Base-by-base conservation (phyloP, 2,113 vertebrate genomes). In the Spea bombifrons region DNA sequence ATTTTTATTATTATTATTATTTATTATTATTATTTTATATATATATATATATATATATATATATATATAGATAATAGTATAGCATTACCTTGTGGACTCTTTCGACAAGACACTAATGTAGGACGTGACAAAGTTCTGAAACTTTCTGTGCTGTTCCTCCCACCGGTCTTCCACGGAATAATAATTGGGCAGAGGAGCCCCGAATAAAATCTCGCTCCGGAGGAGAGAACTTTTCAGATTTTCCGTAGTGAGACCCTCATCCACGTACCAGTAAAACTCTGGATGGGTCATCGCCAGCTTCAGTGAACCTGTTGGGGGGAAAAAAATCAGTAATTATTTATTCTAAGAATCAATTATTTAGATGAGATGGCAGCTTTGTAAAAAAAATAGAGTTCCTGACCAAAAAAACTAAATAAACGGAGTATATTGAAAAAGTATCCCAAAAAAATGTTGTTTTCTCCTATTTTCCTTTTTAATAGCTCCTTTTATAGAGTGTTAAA, bases 241-340 rank as follows among this genome's bases (percentile, higher is more conserved):
- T 86, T 96, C 95, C 0, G 94, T 94, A 0, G 95, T 95, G 55
- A 99, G 88, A 0, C 88, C 92, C 86, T 98, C 97, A 0, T 99
- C 97, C 87, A 98, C 97, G 0, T 97, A 99, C 96, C 97, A 99
- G 90, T 99, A 99, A 90, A 98, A 98, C 83, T 99, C 96, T 0
- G 97, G 96, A 86, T 99, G 97, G 16, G 97, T 98, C 91, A 99
- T 98, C 77, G 97, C 97, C 90, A 99, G 86, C 74, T 95, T 93
- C 74, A 99, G 86, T 57, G 97, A 96, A 61, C 97, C 97, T 99
- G 86, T 0, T 30, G 30, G 30, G 30, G 30, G 30, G 30, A 2
- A 2, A 30, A 30, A 30, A 30, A 30, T 30, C 30, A 30, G 1
- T 30, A 30, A 30, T 30, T 30, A 30, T 30, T 30, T 30, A 30